Percentiles rank a stretch among this genome's conserved stretches.
These are phyloP conservation scores for Gopherus evgoodei DNA, from an alignment of 2,113 vertebrate species.

Conservation along the genomic window DNA sequence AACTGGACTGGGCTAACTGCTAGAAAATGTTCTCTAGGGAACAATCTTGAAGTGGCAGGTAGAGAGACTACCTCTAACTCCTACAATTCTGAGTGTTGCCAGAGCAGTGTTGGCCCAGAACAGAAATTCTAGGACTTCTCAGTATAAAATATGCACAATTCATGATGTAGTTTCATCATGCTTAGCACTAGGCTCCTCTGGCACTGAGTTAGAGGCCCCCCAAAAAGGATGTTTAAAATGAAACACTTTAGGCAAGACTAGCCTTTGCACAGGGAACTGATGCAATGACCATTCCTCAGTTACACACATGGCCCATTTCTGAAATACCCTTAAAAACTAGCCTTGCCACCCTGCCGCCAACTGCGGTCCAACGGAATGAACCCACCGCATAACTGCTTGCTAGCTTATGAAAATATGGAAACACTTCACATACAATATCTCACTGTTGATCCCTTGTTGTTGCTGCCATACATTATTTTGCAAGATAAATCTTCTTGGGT, in stretches of 20 bases:
- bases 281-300: conserved; percentile 43
- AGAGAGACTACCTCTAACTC: conserved; percentile 41
- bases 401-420: conserved; percentile 57
- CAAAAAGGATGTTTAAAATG: conserved; percentile 31
- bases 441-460: conserved; percentile 45
- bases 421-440: conserved; percentile 37
- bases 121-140: conserved; percentile 51
- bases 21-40: conserved; percentile 51
- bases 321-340: conserved; percentile 73
- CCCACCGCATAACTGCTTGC: conserved; percentile 49
- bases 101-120: conserved; percentile 32
- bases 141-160: conserved; percentile 38
- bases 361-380: conserved; percentile 50
- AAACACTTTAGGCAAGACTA: conserved; percentile 46
- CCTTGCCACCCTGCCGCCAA: conserved; percentile 53
- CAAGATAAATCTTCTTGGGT: conserved; percentile 63
- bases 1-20: conserved; percentile 50
- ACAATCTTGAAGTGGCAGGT: conserved; percentile 48
- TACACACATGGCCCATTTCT: conserved; percentile 50
- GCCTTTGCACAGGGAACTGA: conserved; percentile 63
- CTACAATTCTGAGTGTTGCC: not conserved
- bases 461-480: conserved; percentile 63
- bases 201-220: not conserved
- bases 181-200: conserved; percentile 42
- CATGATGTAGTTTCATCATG: conserved; percentile 34